Percentiles rank a stretch among this genome's conserved stretches.
Conservation (phyloP, 2,888 invertebrate genomes). For the Phania funesta region DNA sequence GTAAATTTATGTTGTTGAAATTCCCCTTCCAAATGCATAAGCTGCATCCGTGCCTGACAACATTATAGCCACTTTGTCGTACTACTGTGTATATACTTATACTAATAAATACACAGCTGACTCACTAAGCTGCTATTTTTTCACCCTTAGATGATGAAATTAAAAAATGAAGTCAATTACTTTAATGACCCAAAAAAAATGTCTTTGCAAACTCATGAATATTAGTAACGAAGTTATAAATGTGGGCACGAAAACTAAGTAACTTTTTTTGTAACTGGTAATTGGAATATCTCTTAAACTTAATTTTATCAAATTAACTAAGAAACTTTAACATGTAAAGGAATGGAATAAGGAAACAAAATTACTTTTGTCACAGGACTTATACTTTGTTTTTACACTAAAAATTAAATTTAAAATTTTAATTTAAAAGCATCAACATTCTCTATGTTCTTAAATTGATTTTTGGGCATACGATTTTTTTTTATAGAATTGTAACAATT, state of each 20-base stretch:
- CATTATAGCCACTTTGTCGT: not conserved
- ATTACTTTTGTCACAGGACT: not conserved
- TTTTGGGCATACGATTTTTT: too few relatives aligned
- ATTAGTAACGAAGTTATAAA: constrained; percentile 33
- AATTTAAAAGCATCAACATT: too few relatives aligned
- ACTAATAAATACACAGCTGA: constrained; percentile 46
- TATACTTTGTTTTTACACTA: too few relatives aligned
- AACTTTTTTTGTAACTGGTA: not conserved
- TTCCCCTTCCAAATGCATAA: too few relatives aligned
- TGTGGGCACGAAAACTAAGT: not conserved
- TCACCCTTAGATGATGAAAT: constrained; percentile 17
- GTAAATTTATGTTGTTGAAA: too few relatives aligned
- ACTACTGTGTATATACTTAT: not conserved
- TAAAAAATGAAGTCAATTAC: constrained; percentile 63
- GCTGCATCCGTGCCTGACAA: too few relatives aligned
- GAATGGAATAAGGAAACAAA: not conserved
- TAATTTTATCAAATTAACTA: not conserved
- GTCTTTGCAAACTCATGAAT: constrained; percentile 24
- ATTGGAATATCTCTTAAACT: not conserved
- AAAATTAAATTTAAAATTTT: too few relatives aligned
- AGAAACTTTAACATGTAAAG: constrained; percentile 25
- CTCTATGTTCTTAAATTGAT: too few relatives aligned
- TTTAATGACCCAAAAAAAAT: constrained; percentile 59
- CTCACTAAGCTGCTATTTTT: constrained; percentile 10
- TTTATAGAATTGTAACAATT: too few relatives aligned